A percentile compares a stretch with the other conserved stretches of the same genome.
Conservation (phyloP, 2,797 vertebrate species). For the Xerus rutilus region DNA sequence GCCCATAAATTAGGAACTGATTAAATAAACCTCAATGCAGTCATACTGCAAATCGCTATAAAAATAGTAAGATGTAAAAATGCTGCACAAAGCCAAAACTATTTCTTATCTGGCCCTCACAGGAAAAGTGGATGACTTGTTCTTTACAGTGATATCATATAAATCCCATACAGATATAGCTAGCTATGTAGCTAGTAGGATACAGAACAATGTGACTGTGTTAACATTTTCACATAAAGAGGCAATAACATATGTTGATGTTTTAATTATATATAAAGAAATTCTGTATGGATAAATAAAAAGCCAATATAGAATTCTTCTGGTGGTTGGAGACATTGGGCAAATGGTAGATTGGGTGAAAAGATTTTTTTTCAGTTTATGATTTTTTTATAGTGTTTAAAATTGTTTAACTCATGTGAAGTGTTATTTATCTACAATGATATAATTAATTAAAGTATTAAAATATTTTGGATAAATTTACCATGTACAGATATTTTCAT, state of each 20-base stretch:
- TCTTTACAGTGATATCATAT: neutral
- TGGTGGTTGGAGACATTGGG: accelerated
- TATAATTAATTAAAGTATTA: neutral
- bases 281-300: neutral
- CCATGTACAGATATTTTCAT: neutral
- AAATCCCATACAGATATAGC: too few relatives aligned
- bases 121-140: neutral
- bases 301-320: neutral
- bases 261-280: neutral
- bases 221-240: neutral
- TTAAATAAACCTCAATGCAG: neutral
- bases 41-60: neutral
- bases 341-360: neutral
- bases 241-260: neutral
- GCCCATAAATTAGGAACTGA: neutral
- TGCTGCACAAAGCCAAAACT: neutral
- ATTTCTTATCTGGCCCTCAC: neutral
- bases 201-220: neutral
- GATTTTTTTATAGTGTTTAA: neutral
- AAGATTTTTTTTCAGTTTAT: neutral
- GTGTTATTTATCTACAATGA: neutral
- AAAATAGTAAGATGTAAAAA: neutral
- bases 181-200: neutral
- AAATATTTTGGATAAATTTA: neutral
- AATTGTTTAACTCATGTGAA: neutral